Evolutionary conservation across 2,797 vertebrate species (phyloP), one percentile per base, ranked within the genome.

Genomic region (Chrysocyon brachyurus): DNA sequence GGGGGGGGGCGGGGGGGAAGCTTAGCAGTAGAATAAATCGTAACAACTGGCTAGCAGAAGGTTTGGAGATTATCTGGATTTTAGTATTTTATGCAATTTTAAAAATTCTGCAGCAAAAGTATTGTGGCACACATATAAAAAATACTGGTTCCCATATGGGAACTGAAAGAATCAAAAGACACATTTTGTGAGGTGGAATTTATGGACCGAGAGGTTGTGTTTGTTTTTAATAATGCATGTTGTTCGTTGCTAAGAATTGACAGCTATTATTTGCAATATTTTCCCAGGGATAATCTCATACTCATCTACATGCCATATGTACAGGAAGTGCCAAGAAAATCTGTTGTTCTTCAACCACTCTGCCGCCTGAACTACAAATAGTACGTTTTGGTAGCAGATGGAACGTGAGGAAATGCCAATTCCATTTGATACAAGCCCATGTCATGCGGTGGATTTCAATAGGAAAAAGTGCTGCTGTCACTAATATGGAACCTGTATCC

Each of bases 211-310:
- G 97, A 98, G 96, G 61, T 59, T 93, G 81, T 90, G 46, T 97
- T 97, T 98, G 93, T 93, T 98, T 96, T 97, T 98, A 95, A 66
- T 90, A 66, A 92, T 85, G 92, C 64, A 0, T 87, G 7, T 70
- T 97, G 59, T 75, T 93, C 49, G 52, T 56, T 94, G 79, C 56
- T 97, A 70, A 94, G 92, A 96, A 87, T 66, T 93, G 77, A 77
- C 91, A 90, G 94, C 64, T 90, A 73, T 93, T 97, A 36, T 66
- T 97, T 97, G 49, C 59, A 73, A 17, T 79, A 28, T 63, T 93
- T 90, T 97, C 92, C 21, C 40, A 78, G 82, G 87, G 68, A 33
- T 87, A 54, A 87, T 31, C 46, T 61, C 49, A 21, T 82, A 57
- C 57, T 90, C 75, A 33, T 93, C 56, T 64, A 57, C 9, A 54